Conservation (phyloP, 2,113 vertebrate genomes). For the Bubalus kerabau region DNA sequence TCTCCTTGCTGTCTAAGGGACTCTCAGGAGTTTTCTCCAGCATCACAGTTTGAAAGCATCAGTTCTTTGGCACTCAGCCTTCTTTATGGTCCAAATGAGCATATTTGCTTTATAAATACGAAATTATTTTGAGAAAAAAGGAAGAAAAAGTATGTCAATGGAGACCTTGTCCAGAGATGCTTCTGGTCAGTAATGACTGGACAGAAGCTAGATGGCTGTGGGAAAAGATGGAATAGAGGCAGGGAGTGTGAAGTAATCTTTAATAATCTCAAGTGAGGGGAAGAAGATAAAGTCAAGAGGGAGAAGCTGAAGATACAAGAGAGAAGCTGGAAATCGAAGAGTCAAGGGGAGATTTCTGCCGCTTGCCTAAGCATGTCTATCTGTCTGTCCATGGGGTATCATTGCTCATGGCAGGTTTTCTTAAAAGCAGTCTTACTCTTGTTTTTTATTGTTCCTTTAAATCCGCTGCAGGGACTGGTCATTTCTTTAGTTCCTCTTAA, state of each 20-base stretch:
- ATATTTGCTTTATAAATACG: background rate
- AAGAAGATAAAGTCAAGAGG: background rate
- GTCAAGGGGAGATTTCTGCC: background rate
- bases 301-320: background rate
- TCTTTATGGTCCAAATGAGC: background rate
- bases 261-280: background rate
- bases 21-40: background rate
- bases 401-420: background rate
- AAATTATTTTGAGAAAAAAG: background rate
- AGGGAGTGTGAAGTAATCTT: background rate
- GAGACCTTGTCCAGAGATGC: background rate
- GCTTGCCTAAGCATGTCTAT: background rate
- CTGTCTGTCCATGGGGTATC: background rate
- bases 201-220: background rate
- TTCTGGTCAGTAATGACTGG: background rate
- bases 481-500: background rate
- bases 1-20: background rate
- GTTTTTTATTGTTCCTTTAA: background rate
- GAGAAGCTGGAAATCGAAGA: background rate
- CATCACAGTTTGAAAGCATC: background rate
- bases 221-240: background rate
- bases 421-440: background rate
- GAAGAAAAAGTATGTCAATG: background rate
- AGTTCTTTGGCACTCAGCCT: background rate
- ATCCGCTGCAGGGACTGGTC: background rate